A percentile compares a stretch with the other conserved stretches of the same genome.
phyloP scores from a whole-genome alignment of 2,888 invertebrate genomes.

The Drosophila percnosoma region DNA sequence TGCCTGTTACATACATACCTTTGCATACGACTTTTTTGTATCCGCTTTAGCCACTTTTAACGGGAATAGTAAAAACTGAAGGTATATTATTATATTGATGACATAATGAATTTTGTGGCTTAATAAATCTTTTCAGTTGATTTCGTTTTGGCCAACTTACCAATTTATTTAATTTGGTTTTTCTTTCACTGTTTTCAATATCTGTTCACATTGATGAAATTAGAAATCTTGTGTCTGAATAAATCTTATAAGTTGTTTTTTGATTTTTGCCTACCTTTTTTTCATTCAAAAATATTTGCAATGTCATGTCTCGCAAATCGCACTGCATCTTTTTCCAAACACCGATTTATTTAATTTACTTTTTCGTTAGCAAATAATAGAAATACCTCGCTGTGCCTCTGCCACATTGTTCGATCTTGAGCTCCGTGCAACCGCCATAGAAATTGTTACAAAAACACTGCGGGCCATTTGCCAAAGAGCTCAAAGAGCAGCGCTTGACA shows the following conservation, averaged over 20 bases:
- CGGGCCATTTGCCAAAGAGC: constrained; percentile 70
- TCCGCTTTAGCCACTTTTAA: not conserved
- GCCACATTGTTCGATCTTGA: constrained; percentile 57
- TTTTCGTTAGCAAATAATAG: not conserved
- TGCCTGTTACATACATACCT: not conserved
- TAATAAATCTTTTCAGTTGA: not conserved
- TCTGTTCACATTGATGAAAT: too few relatives aligned
- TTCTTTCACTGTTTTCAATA: too few relatives aligned
- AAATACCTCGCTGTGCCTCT: constrained; percentile 9
- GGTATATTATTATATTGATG: not conserved
- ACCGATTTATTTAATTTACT: constrained; percentile 9
- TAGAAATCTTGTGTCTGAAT: not conserved
- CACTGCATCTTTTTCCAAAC: constrained; percentile 2
- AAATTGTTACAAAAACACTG: constrained; percentile 68
- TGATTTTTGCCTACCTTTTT: not conserved
- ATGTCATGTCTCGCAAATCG: not conserved
- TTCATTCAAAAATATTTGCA: constrained; percentile 1
- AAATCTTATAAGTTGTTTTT: not conserved
- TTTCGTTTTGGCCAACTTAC: not conserved
- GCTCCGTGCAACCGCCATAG: constrained; percentile 57
- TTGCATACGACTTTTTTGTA: not conserved
- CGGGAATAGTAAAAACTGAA: not conserved
- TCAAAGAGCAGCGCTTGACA: constrained; percentile 42
- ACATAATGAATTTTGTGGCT: not conserved
- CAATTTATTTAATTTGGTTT: not conserved